phyloP scores from a whole-genome alignment of 92 coral and sea anemone species.

The Chrysogorgia sp. region DNA sequence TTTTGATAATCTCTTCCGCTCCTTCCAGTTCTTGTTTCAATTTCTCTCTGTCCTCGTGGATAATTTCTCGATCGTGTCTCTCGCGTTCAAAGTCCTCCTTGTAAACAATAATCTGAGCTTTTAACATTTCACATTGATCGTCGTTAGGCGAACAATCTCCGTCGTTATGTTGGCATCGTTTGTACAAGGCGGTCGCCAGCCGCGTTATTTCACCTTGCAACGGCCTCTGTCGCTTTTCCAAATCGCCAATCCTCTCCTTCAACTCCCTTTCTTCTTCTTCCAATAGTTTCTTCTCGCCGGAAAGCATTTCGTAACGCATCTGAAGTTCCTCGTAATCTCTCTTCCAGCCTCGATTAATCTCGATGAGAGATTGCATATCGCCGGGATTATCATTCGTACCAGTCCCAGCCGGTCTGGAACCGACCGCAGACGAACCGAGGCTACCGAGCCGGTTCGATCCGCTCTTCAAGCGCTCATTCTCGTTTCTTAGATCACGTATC shows the following conservation, averaged over 20 bases:
- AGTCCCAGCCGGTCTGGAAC: constrained; percentile 5
- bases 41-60: constrained; percentile 81
- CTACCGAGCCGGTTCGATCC: background rate
- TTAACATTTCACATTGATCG: constrained; percentile 66
- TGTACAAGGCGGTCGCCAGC: constrained; percentile 63
- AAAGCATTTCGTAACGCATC: constrained; percentile 63
- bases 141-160: background rate
- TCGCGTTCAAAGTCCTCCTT: constrained; percentile 92
- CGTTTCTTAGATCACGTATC: constrained; percentile 10
- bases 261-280: constrained; percentile 71
- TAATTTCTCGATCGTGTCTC: constrained; percentile 83
- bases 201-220: constrained; percentile 82
- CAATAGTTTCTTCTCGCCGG: constrained; percentile 60
- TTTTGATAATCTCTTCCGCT: constrained; percentile 85
- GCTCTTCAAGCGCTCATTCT: background rate
- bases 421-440: background rate
- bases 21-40: constrained; percentile 72
- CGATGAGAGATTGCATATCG: constrained; percentile 42
- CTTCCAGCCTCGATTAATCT: constrained; percentile 83
- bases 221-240: constrained; percentile 79
- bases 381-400: constrained; percentile 12
- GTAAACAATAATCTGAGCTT: constrained; percentile 81
- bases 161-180: constrained; percentile 57
- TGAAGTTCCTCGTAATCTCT: constrained; percentile 73
- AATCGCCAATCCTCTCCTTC: constrained; percentile 63